Base-by-base conservation (phyloP, 2,113 vertebrate species). In the Nothocercus julius region DNA sequence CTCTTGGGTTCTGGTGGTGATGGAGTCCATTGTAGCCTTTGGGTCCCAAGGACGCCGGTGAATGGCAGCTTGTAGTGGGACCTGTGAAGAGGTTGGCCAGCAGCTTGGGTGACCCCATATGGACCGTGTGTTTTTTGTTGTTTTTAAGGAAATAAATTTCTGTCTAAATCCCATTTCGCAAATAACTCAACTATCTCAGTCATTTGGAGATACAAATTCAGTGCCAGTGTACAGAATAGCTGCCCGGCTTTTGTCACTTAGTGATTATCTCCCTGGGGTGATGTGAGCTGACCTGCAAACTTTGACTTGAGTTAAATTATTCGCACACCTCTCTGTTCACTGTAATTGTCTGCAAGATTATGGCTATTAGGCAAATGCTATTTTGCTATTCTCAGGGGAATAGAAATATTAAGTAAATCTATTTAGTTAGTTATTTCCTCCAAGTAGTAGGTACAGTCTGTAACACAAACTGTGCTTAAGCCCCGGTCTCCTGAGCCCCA, bases 1-100 rank as follows among this genome's bases (percentile, higher is more conserved):
- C 22, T 20, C 5, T 22, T 75, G 64, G 10, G 32, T 72, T 62
- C 67, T 67, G 79, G 75, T 73, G 59, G 47, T 36, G 40, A 13
- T 13, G 17, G 20, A 32, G 24, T 32, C 79, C 24, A 3, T 21
- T 9, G 0, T 0, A 2, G 21, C 27, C 32, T 27, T 79, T 42
- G 34, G 20, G 45, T 13, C 34, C 34, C 13, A 2, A 66, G 30
- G 51, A 13, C 34, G 20, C 27, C 40, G 27, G 27, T 0, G 1
- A 2, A 18, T 30, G 36, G 38, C 22, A 32, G n/a, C 49, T 44
- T 3, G 0, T 10, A 38, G 14, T 66, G 42, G 36, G 30, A 42
- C 38, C 14, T 13, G 44, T 49, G 28, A n/a, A 51, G 17, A 61
- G 40, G 34, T 18, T 44, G 6, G 22, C 24, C 19, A 47, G 36